phyloP scores from a whole-genome alignment of 1,140 invertebrate genomes.

The Nomia melanderi region DNA sequence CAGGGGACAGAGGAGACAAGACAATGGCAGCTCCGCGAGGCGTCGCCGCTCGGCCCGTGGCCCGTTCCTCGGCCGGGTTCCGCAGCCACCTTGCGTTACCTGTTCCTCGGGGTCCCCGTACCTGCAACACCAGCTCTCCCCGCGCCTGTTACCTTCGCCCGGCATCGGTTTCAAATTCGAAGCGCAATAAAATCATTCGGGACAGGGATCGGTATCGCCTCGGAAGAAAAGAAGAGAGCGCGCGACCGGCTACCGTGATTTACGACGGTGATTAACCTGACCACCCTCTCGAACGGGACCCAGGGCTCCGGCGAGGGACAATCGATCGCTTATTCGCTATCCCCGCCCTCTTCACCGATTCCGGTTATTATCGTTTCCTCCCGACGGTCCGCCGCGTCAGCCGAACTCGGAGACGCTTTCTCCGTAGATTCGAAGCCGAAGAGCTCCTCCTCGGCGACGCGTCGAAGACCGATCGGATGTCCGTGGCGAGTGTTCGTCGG shows the following conservation, averaged over 20 bases:
- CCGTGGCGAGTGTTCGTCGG: too few species aligned
- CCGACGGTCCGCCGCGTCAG: background rate
- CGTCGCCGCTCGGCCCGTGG: conserved; percentile 20
- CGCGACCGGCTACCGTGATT: conserved; percentile 12
- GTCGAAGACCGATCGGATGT: too few species aligned
- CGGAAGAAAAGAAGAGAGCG: conserved; percentile 13
- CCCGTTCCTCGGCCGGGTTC: conserved; percentile 21
- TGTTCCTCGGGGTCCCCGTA: conserved; percentile 14
- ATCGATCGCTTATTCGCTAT: conserved; percentile 19
- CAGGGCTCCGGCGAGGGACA: background rate
- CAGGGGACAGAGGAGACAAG: conserved; percentile 1
- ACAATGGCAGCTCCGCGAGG: conserved; percentile 44
- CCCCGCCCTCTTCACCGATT: background rate
- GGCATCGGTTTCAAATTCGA: conserved; percentile 51
- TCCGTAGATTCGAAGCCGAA: too few species aligned
- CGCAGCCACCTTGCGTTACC: conserved; percentile 47
- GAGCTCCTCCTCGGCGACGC: too few species aligned
- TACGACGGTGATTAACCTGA: conserved; percentile 31
- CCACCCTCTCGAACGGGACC: background rate
- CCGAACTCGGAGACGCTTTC: too few species aligned
- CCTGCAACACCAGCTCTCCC: conserved; percentile 19
- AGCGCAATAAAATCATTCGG: conserved; percentile 36
- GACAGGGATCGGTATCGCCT: conserved; percentile 10
- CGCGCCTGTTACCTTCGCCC: conserved; percentile 10
- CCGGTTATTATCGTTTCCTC: background rate